A percentile compares a stretch with the other conserved stretches of the same genome.
Conservation (phyloP, 2,797 vertebrate genomes). For the Centropyge bicolor region DNA sequence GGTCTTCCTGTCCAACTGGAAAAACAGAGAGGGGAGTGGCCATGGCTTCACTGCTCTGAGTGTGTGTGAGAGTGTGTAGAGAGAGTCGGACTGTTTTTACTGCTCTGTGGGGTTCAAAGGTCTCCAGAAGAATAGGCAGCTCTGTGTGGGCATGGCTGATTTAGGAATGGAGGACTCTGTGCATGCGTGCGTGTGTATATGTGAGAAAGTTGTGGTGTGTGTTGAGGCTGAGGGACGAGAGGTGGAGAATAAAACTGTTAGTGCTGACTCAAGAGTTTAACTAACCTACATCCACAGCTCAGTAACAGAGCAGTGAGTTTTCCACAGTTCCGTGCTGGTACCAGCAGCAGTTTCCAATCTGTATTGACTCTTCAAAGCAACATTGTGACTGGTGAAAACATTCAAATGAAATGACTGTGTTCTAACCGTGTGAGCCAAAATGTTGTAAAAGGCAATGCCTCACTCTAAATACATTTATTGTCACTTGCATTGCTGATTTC, state of each 20-base stretch:
- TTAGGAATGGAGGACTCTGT: slow-evolving; percentile 54
- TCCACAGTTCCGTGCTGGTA: slow-evolving; percentile 1
- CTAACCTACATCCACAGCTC: slow-evolving; percentile 13
- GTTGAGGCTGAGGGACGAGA: slow-evolving; percentile 44
- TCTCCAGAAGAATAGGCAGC: slow-evolving; percentile 57
- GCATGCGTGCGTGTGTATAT: slow-evolving; percentile 24
- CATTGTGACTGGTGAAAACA: neutral
- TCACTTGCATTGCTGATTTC: neutral
- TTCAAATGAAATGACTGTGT: neutral
- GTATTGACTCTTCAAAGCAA: neutral
- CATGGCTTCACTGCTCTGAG: slow-evolving; percentile 35
- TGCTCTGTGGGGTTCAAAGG: slow-evolving; percentile 59
- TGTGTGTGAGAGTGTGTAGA: slow-evolving; percentile 10
- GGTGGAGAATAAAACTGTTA: slow-evolving; percentile 56
- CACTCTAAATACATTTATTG: neutral
- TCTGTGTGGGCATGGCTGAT: slow-evolving; percentile 50
- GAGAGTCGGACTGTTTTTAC: slow-evolving; percentile 53
- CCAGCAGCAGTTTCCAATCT: slow-evolving; percentile 8
- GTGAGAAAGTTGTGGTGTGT: slow-evolving; percentile 41
- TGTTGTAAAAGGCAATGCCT: neutral
- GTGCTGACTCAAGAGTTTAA: slow-evolving; percentile 68
- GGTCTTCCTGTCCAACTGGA: slow-evolving; percentile 77
- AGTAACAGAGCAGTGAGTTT: slow-evolving; percentile 18
- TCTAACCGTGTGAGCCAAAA: too few species aligned
- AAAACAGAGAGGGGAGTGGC: slow-evolving; percentile 72